A percentile compares a stretch with the other conserved stretches of the same genome.
Evolutionary conservation across 2,113 vertebrate species (phyloP).

Genomic region (Polyodon spathula): DNA sequence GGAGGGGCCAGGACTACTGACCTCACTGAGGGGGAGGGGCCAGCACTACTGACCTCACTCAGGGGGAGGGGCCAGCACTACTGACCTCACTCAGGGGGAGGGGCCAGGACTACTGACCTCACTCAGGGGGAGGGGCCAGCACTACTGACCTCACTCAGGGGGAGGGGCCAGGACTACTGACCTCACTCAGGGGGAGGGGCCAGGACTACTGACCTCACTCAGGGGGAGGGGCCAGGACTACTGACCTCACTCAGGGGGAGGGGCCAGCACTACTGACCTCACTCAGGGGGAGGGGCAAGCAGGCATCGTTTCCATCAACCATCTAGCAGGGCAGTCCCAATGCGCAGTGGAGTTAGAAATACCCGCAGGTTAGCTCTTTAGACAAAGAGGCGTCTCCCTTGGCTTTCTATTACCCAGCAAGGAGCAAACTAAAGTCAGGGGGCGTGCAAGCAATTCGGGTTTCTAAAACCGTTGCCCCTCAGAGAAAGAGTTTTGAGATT

Average conservation of each 20-base stretch:
- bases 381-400: no score
- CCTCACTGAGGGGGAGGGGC: neutral
- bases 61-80: no score
- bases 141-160: neutral
- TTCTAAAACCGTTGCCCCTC: no score
- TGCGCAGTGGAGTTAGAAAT: no score
- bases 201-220: neutral
- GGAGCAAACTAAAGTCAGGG: no score
- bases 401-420: no score
- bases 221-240: neutral
- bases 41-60: neutral
- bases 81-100: no score
- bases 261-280: no score
- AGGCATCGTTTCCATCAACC: no score
- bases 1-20: neutral
- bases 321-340: neutral
- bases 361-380: no score
- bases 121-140: neutral
- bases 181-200: neutral
- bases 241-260: slow-evolving; percentile 3
- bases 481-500: no score
- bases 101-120: slow-evolving; percentile 77
- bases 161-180: neutral
- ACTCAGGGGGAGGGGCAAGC: neutral
- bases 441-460: no score